Evolutionary conservation across 2,797 vertebrate species (phyloP), one percentile per base, ranked within the genome.

Genomic region (Enteromius trimaculatus): DNA sequence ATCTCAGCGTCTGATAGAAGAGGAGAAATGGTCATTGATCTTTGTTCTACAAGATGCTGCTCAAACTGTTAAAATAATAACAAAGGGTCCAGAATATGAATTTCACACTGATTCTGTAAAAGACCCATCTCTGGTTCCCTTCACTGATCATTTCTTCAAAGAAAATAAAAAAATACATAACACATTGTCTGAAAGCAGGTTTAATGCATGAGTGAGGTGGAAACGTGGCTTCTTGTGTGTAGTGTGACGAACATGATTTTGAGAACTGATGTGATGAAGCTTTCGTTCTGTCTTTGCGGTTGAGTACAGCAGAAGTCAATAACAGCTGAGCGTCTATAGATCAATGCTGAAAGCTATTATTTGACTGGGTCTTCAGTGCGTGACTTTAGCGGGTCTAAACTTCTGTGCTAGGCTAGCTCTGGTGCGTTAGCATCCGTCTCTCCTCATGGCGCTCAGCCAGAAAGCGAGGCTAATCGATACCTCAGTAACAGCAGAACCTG

Each of bases 321-420:
- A 51, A 49, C 82, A 84, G 88, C 88, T 87, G 64, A 82, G 65
- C 51, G 11, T 80, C 87, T 89, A 82, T 79, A 85, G 86, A 89
- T 89, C 86, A 82, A 77, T 82, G 79, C 86, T 70, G 74, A 79
- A 1, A n/a, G 21, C 53, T 58, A n/a, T n/a, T n/a, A n/a, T n/a
- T n/a, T n/a, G n/a, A n/a, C n/a, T n/a, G n/a, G n/a, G n/a, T 65
- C 68, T 70, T 86, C 77, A 83, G 81, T 82, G 83, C 31, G 86
- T 81, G 66, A 60, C 66, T 70, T 80, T 65, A 77, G 82, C 85
- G 77, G 84, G 34, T 79, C 70, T 76, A 78, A 80, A 70, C 84
- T 19, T 64, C 77, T 66, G 68, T 1, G 55, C 55, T 60, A 60
- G 23, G 55, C 55, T 60, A 60, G 55, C n/a, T 60, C 23, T 26